These are phyloP conservation scores for Catagonus wagneri DNA, from an alignment of 2,113 vertebrate species.

Conservation along the genomic window DNA sequence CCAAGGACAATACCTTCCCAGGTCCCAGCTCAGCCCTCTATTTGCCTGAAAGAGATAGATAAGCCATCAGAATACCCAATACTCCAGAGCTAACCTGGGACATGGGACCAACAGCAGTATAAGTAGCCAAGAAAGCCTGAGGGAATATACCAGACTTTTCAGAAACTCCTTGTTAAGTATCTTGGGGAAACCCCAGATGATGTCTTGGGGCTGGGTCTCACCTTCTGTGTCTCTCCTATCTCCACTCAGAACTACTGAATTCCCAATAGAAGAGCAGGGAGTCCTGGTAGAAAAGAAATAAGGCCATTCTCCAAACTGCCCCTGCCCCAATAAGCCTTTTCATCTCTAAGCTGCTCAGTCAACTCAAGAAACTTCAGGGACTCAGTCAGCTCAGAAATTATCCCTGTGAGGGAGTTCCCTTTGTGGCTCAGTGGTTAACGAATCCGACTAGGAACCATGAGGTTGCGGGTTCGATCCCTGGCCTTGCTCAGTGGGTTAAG, in stretches of 20 bases:
- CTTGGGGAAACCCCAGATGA: neutral
- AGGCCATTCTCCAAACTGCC: too few relatives aligned
- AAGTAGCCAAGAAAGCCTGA: neutral
- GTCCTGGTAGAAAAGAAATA: neutral
- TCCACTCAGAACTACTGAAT: neutral
- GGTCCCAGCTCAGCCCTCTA: neutral
- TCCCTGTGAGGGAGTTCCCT: too few relatives aligned
- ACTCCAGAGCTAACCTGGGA: neutral
- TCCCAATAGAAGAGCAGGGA: neutral
- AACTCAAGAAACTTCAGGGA: slow-evolving; percentile 95
- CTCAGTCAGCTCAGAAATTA: slow-evolving; percentile 92
- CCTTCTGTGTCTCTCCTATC: neutral
- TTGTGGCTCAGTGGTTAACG: too few relatives aligned
- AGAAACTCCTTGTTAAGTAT: neutral
- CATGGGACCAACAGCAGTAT: neutral
- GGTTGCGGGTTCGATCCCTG: too few relatives aligned
- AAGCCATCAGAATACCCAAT: neutral
- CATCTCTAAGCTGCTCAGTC: slow-evolving; percentile 94
- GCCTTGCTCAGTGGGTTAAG: too few relatives aligned
- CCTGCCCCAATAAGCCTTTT: slow-evolving; percentile 89
- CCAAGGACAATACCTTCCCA: neutral
- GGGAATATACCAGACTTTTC: neutral
- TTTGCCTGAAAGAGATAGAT: neutral
- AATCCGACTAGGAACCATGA: too few relatives aligned
- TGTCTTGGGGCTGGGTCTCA: neutral